phyloP scores from a whole-genome alignment of 2,888 invertebrate genomes.

The Volucella inflata region DNA sequence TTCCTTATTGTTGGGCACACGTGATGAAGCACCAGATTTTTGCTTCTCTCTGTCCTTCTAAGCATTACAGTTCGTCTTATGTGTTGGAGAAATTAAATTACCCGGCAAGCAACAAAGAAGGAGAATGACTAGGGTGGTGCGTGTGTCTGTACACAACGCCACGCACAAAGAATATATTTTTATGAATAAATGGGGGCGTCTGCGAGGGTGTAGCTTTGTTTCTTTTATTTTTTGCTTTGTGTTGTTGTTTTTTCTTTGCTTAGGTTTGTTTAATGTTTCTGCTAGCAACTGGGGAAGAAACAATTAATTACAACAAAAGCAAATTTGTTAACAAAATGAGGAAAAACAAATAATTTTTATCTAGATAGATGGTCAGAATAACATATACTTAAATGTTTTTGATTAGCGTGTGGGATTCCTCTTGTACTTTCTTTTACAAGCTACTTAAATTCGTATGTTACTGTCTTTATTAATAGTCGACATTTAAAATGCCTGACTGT shows the following conservation, averaged over 20 bases:
- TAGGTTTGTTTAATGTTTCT: constrained; percentile 42
- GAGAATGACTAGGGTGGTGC: constrained; percentile 11
- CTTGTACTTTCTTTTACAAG: too few species aligned
- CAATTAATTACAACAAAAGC: too few species aligned
- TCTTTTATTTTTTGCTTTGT: constrained; percentile 15
- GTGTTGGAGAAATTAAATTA: constrained; percentile 53
- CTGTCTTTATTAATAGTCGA: too few species aligned
- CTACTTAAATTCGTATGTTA: too few species aligned
- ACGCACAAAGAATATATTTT: neutral
- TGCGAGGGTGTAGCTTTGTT: constrained; percentile 41
- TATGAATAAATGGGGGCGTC: constrained; percentile 36
- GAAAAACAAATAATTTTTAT: too few species aligned
- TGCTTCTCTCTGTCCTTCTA: constrained; percentile 33
- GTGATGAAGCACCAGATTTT: constrained; percentile 65
- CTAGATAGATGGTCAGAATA: too few species aligned
- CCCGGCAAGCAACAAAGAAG: constrained; percentile 31
- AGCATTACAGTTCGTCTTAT: constrained; percentile 48
- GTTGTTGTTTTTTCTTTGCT: constrained; percentile 31
- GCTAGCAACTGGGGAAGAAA: constrained; percentile 42
- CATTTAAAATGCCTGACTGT: too few species aligned
- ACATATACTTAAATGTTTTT: too few species aligned
- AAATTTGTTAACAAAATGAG: too few species aligned
- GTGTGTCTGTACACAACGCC: constrained; percentile 2
- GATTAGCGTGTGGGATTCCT: too few species aligned
- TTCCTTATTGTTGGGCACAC: constrained; percentile 71